A percentile compares a stretch with the other conserved stretches of the same genome.
These are phyloP conservation scores for Melanogrammus aeglefinus DNA, from an alignment of 2,797 vertebrate species.

Conservation along the genomic window DNA sequence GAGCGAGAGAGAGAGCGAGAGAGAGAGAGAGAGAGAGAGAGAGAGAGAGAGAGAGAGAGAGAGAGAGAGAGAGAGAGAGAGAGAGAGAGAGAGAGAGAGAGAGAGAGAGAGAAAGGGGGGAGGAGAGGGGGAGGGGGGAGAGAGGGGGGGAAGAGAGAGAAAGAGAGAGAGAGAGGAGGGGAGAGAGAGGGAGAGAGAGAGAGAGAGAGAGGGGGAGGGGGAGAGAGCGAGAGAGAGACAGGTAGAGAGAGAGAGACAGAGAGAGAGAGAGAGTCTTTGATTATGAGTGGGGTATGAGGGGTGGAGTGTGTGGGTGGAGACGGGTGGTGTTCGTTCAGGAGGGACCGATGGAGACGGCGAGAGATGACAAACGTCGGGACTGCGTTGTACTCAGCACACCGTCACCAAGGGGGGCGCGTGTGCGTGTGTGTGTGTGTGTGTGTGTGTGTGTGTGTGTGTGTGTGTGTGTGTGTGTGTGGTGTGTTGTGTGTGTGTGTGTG, in stretches of 20 bases:
- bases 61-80: too few relatives aligned
- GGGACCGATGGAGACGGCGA: conserved; percentile 56
- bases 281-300: conserved; percentile 17
- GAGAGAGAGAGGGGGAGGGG: too few relatives aligned
- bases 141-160: background rate
- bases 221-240: too few relatives aligned
- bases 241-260: too few relatives aligned
- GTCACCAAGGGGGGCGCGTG: conserved; percentile 65
- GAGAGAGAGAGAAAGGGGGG: too few relatives aligned
- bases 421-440: conserved; percentile 42
- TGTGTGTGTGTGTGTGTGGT: too few relatives aligned
- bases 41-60: too few relatives aligned
- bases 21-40: conserved; percentile 27
- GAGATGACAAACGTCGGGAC: conserved; percentile 82
- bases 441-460: conserved; percentile 60
- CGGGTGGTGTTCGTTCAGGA: conserved; percentile 36
- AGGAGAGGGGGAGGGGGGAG: conserved; percentile 31
- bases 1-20: background rate
- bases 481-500: too few relatives aligned
- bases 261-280: background rate
- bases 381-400: conserved; percentile 75
- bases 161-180: conserved; percentile 28
- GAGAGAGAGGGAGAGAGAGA: background rate
- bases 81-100: too few relatives aligned
- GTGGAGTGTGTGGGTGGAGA: conserved; percentile 14